Evolutionary conservation across 2,113 vertebrate species (phyloP), one percentile per base, ranked within the genome.

Genomic region (Centropus bengalensis): DNA sequence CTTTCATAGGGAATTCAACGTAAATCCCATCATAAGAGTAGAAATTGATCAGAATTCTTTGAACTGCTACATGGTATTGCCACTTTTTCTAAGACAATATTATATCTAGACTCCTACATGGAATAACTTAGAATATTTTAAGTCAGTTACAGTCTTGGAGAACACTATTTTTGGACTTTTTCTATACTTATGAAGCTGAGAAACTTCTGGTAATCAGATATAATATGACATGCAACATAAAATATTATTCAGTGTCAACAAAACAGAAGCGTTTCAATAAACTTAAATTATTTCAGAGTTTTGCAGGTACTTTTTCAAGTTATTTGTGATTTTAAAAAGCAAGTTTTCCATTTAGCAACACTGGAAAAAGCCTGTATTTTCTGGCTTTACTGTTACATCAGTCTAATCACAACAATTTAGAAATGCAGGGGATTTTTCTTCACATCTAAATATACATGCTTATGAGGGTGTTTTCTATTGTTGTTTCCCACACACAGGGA

Each of bases 401-500:
- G 18, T 68, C 52, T 91, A 56, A 68, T 76, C 52, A 79, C 23
- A 82, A 6, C 20, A 23, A 28, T 74, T 75, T n/a, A 51, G 52
- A 89, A 86, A 56, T 12, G 4, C 20, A 40, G 16, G 2, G 1
- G 14, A 54, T 68, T 86, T 22, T 85, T 79, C 22, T 92, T 76
- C 45, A 28, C 5, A 30, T 89, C 26, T 73, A 82, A 77, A 59
- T 82, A 55, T 47, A 51, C 10, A 22, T 63, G 9, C 85, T 95
- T 74, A 91, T 59, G 8, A 76, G 36, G 1, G 16, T 82, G 90
- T 88, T 71, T n/a, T 87, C 56, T 89, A 3, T 79, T 97, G 77
- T 96, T 96, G 36, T 92, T 96, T 93, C 95, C 58, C 70, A 45
- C 42, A 89, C 33, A 30, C 97, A 99, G 99, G 99, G 99, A 47